These are phyloP conservation scores for Drosophila colorata DNA, from an alignment of 2,888 invertebrate species.

Conservation along the genomic window DNA sequence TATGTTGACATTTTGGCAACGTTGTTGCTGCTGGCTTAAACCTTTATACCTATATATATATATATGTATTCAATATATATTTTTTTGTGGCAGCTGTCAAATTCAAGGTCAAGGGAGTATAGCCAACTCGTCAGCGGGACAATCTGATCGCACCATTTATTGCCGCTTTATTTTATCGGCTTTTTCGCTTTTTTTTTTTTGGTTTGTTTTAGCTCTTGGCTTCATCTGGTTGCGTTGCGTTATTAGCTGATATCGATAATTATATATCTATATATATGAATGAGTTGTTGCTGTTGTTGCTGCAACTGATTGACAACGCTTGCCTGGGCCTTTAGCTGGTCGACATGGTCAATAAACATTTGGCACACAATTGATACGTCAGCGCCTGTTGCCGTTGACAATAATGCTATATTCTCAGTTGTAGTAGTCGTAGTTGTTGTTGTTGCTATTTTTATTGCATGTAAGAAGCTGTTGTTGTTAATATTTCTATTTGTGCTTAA, in stretches of 20 bases:
- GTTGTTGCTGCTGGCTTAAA: constrained; percentile 15
- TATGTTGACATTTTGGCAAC: constrained; percentile 53
- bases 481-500: constrained; percentile 18
- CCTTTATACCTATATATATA: too few relatives aligned
- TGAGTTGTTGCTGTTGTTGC: constrained; percentile 15
- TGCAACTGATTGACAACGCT: constrained; percentile 33
- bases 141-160: constrained; percentile 49
- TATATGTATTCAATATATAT: not conserved
- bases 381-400: constrained; percentile 70
- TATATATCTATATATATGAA: constrained; percentile 29
- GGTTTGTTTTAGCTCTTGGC: not conserved
- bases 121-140: constrained; percentile 31
- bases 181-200: constrained; percentile 4
- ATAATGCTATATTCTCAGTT: constrained; percentile 61
- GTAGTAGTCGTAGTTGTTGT: constrained; percentile 11
- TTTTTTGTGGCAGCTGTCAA: constrained; percentile 57
- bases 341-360: constrained; percentile 82
- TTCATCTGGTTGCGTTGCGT: constrained; percentile 43
- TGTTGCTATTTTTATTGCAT: constrained; percentile 9
- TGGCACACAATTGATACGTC: constrained; percentile 82
- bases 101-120: constrained; percentile 72
- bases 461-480: constrained; percentile 15
- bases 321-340: constrained; percentile 37
- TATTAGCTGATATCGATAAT: constrained; percentile 54
- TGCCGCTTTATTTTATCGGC: constrained; percentile 45